phyloP scores from a whole-genome alignment of 1,140 invertebrate genomes.

The Calephelis virginiensis region DNA sequence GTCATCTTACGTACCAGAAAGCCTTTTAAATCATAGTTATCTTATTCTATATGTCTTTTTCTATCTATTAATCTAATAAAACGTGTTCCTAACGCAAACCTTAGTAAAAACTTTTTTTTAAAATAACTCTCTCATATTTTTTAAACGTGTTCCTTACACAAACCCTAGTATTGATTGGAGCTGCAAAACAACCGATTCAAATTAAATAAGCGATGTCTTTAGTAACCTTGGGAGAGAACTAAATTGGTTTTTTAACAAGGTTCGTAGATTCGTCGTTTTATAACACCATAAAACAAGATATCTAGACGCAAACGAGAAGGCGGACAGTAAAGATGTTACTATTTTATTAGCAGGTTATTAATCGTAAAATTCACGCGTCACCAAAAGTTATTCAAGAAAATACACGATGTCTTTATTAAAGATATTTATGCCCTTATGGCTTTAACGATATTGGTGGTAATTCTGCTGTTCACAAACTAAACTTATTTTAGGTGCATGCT shows the following conservation, averaged over 20 bases:
- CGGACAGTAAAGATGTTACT: conserved; percentile 9
- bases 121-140: too few relatives aligned
- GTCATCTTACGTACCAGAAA: too few relatives aligned
- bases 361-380: conserved; percentile 15
- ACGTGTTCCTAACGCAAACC: too few relatives aligned
- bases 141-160: too few relatives aligned
- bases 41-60: too few relatives aligned
- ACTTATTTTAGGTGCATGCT: too few relatives aligned
- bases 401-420: conserved; percentile 12
- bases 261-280: conserved; percentile 6
- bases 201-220: background rate
- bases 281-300: conserved; percentile 13
- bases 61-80: too few relatives aligned
- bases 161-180: too few relatives aligned
- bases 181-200: background rate
- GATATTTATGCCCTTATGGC: background rate
- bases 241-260: conserved; percentile 11
- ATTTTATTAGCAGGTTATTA: conserved; percentile 16
- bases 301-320: conserved; percentile 15
- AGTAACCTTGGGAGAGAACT: conserved; percentile 5
- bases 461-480: too few relatives aligned
- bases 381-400: conserved; percentile 14
- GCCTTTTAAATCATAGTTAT: too few relatives aligned
- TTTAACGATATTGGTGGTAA: too few relatives aligned
- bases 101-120: too few relatives aligned